phyloP scores from a whole-genome alignment of 2,888 invertebrate genomes.

The Auanema sp. region DNA sequence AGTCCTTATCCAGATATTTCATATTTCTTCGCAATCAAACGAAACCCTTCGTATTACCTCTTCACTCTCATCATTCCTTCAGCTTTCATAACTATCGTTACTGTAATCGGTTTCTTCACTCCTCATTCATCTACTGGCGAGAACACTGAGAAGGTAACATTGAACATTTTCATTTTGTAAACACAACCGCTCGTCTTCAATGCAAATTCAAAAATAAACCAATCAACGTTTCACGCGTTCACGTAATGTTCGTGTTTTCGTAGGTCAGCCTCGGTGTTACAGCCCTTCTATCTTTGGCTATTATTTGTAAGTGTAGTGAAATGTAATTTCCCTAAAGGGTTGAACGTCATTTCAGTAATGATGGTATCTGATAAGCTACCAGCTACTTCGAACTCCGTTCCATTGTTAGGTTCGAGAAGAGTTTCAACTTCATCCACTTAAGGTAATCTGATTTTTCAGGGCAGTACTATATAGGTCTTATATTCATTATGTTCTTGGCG shows the following conservation, averaged over 20 bases:
- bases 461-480: conserved; percentile 55
- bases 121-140: conserved; percentile 63
- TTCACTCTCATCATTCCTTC: conserved; percentile 62
- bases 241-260: not conserved
- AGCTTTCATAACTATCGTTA: conserved; percentile 62
- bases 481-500: conserved; percentile 61
- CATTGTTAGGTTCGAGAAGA: conserved; percentile 44
- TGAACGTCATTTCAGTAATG: conserved; percentile 46
- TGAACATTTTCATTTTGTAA: conserved; percentile 8
- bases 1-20: conserved; percentile 61
- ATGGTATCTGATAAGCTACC: conserved; percentile 62
- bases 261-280: conserved; percentile 58
- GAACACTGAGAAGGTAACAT: conserved; percentile 59
- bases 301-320: conserved; percentile 43
- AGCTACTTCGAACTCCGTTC: conserved; percentile 58
- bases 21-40: conserved; percentile 61
- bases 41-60: conserved; percentile 62
- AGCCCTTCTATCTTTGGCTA: conserved; percentile 55
- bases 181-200: conserved; percentile 13
- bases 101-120: conserved; percentile 63
- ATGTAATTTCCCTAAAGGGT: not conserved
- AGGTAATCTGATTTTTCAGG: conserved; percentile 8
- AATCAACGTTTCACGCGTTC: not conserved
- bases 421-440: not conserved
- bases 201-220: conserved; percentile 2